phyloP scores from a whole-genome alignment of 2,888 invertebrate species.

The Hemithea aestivaria region DNA sequence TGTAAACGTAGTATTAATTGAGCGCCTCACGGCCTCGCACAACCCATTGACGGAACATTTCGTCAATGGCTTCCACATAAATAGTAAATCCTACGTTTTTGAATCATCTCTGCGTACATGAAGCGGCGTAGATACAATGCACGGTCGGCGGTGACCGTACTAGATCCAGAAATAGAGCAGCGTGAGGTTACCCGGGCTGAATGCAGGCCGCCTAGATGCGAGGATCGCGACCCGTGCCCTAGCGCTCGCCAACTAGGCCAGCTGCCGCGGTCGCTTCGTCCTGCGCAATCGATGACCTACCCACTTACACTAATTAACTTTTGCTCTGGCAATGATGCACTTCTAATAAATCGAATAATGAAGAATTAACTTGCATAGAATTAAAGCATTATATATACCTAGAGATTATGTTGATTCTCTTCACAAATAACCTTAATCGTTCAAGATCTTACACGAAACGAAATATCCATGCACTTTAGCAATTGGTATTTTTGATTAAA shows the following conservation, averaged over 20 bases:
- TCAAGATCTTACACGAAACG: no score
- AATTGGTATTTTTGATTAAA: no score
- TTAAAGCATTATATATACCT: no score
- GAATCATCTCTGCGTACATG: constrained; percentile 7
- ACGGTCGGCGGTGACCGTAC: constrained; percentile 36
- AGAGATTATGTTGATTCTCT: no score
- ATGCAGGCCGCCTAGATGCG: constrained; percentile 50
- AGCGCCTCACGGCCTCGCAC: constrained; percentile 25
- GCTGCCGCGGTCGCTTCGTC: constrained; percentile 46
- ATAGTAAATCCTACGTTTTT: constrained; percentile 13
- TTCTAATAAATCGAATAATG: no score
- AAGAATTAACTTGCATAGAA: constrained; percentile 1
- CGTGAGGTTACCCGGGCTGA: constrained; percentile 51
- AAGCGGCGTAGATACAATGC: constrained; percentile 5
- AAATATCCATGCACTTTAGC: no score
- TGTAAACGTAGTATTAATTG: no score
- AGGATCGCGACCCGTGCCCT: constrained; percentile 51
- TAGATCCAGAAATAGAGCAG: constrained; percentile 51
- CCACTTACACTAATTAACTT: constrained; percentile 31
- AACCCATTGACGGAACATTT: constrained; percentile 17
- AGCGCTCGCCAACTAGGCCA: constrained; percentile 61
- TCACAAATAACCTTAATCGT: no score
- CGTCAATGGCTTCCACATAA: constrained; percentile 13
- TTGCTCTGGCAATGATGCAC: constrained; percentile 15
- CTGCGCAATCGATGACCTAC: constrained; percentile 58